A percentile compares a stretch with the other conserved stretches of the same genome.
Evolutionary conservation across 2,113 vertebrate species (phyloP).

Genomic region (Nothoprocta perdicaria): DNA sequence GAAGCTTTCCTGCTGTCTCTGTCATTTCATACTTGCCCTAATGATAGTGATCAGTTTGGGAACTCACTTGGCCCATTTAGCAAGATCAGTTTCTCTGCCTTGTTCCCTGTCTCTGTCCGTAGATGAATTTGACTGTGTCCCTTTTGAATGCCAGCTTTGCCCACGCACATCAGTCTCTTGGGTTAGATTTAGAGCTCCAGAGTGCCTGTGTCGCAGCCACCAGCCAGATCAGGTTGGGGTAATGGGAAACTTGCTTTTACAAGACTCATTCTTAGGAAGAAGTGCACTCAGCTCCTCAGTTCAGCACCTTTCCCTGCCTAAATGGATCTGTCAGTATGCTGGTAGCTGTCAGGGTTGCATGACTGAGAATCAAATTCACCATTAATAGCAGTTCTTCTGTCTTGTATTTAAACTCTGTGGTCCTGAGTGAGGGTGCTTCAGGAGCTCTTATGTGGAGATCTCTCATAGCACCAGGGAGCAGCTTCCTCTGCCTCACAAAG

Average conservation of each 20-base stretch:
- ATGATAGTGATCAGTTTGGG: not conserved
- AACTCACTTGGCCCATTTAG: not conserved
- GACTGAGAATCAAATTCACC: not conserved
- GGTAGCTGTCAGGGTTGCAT: not conserved
- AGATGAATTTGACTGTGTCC: not conserved
- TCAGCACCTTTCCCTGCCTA: not conserved
- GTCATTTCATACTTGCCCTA: not conserved
- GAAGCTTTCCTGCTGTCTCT: not conserved
- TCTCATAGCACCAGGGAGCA: not conserved
- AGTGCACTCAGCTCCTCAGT: not conserved
- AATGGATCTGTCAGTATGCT: not conserved
- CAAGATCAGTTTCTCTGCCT: not conserved
- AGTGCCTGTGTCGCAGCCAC: not conserved
- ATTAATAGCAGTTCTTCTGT: not conserved
- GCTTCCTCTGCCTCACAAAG: not conserved
- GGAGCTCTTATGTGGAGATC: not conserved
- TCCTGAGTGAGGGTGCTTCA: not conserved
- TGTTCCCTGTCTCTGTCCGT: not conserved
- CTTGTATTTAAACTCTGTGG: not conserved
- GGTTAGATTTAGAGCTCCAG: not conserved
- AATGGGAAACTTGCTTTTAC: not conserved
- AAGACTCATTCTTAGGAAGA: not conserved
- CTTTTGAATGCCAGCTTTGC: not conserved
- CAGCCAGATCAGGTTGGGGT: not conserved
- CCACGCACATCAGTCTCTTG: not conserved